Evolutionary conservation across 2,797 vertebrate species (phyloP), one percentile per base, ranked within the genome.

Genomic region (Sparidentex hasta): DNA sequence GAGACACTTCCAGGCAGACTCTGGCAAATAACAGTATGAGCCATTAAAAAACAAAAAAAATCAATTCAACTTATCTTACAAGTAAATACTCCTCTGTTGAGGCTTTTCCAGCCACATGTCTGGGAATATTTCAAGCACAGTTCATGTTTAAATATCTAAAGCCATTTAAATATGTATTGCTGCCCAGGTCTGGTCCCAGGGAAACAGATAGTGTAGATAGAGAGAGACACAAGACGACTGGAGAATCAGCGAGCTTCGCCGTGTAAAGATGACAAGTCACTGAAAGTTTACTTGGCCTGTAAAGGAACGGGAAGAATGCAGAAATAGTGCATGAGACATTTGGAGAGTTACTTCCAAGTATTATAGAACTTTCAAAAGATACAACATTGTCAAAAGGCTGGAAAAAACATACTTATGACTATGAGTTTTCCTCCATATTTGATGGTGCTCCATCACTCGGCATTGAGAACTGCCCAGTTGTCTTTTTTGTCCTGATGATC

Each of bases 231-330:
- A 13, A 87, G 90, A 92, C 73, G 65, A 90, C 81, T 86, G 90
- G 88, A 91, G 85, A 84, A 66, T 88, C 92, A 86, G 85, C 84
- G 17, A 85, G 83, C 83, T 65, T 81, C 27, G 57, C 64, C 67
- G 41, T 46, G 70, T 77, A 62, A 86, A 74, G 72, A 81, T 75
- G 81, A 89, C 87, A 54, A 87, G 80, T 74, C 76, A 87, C 91
- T 90, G 90, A 90, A 82, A 77, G 88, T 88, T 90, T 87, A 91
- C 93, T 94, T 93, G 94, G 94, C 93, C 94, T 95, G 81, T 18
- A 57, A 55, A 68, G 41, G 67, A 80, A 58, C 17, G 11, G 52
- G 23, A 61, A 74, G 63, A 83, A 48, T 17, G n/a, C 9, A 73
- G 63, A 74, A 58, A 62, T n/a, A 76, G n/a, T 17, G 1, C 9